Conservation (phyloP, 2,797 vertebrate species). For the Eulemur rubriventer region DNA sequence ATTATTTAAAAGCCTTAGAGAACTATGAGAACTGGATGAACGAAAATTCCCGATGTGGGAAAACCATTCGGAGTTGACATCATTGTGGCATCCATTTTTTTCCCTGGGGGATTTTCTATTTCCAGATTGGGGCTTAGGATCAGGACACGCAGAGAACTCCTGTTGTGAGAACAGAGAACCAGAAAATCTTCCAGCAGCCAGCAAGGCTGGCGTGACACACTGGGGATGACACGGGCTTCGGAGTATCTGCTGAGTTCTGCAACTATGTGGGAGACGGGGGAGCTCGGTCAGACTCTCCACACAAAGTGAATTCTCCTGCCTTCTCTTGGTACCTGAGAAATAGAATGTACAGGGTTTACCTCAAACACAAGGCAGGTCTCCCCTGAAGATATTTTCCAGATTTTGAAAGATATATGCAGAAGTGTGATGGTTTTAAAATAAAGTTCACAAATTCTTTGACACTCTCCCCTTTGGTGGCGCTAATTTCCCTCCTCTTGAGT, state of each 20-base stretch:
- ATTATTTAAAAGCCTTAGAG: neutral
- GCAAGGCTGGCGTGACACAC: rapidly evolving
- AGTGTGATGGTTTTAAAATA: neutral
- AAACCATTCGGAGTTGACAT: no score
- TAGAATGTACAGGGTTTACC: neutral
- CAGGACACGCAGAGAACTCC: neutral
- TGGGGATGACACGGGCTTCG: rapidly evolving
- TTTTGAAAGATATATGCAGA: neutral
- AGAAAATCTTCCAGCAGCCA: neutral
- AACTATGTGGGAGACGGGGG: neutral
- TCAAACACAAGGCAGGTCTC: neutral
- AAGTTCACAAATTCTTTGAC: neutral
- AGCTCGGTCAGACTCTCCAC: neutral
- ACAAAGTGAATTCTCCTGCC: neutral
- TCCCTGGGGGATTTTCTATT: neutral
- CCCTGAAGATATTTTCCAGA: neutral
- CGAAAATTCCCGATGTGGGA: neutral
- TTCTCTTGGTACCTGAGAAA: neutral
- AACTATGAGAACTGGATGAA: neutral
- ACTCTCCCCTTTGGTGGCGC: neutral
- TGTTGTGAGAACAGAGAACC: neutral
- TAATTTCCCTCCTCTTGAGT: neutral
- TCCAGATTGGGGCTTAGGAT: neutral
- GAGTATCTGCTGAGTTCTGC: neutral
- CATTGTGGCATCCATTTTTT: rapidly evolving